Evolutionary conservation across 2,888 invertebrate genomes (phyloP).

Genomic region (Macrosoma leucophasiata): DNA sequence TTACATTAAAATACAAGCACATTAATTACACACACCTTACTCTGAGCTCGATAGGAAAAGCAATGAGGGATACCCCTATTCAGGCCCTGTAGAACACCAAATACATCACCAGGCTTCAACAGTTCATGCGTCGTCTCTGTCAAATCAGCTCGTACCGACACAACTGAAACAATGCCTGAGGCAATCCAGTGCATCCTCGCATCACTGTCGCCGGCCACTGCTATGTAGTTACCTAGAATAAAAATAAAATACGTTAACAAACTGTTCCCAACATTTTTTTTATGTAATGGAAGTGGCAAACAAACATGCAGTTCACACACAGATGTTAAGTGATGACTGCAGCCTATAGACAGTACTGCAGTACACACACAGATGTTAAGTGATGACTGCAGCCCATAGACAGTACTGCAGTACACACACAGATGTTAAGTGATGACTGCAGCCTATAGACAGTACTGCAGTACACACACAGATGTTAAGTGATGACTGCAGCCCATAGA

Average conservation of each 20-base stretch:
- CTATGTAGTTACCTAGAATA: constrained; percentile 65
- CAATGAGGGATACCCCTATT: constrained; percentile 61
- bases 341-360: too few species aligned
- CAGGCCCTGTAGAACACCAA: constrained; percentile 71
- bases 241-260: background rate
- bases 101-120: constrained; percentile 61
- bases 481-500: too few species aligned
- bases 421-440: too few species aligned
- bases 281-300: too few species aligned
- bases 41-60: constrained; percentile 71
- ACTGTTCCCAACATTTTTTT: too few species aligned
- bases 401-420: too few species aligned
- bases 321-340: too few species aligned
- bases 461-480: too few species aligned
- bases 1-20: background rate
- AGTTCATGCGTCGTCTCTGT: constrained; percentile 66
- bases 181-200: constrained; percentile 73
- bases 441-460: too few species aligned
- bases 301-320: too few species aligned
- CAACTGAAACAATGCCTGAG: constrained; percentile 60
- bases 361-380: too few species aligned
- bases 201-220: constrained; percentile 71
- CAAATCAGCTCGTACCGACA: constrained; percentile 57
- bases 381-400: too few species aligned
- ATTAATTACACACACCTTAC: constrained; percentile 51